phyloP scores from a whole-genome alignment of 1,140 invertebrate species.

The Drosophila hydei region DNA sequence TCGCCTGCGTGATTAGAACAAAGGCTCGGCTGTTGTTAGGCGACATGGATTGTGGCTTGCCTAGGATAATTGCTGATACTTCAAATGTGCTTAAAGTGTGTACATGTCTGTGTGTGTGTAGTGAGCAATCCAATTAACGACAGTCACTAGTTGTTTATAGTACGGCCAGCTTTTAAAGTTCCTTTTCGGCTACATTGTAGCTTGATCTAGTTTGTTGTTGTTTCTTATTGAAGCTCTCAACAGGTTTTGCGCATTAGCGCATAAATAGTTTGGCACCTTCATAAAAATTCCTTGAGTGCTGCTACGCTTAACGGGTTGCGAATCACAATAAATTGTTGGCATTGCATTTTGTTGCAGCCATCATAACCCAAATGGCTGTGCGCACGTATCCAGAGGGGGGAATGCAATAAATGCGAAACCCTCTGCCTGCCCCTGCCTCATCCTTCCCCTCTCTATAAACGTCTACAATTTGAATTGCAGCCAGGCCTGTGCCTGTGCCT shows the following conservation, averaged over 20 bases:
- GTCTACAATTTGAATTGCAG: slow-evolving; percentile 78
- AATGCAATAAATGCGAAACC: slow-evolving; percentile 42
- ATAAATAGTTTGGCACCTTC: background rate
- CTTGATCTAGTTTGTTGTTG: no score
- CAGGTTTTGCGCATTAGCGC: slow-evolving; percentile 1
- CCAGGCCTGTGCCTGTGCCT: slow-evolving; percentile 16
- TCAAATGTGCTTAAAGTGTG: slow-evolving; percentile 14
- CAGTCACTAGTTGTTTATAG: background rate
- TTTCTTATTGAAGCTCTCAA: background rate
- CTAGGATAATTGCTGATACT: slow-evolving; percentile 27
- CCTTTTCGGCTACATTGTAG: no score
- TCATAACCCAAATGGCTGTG: slow-evolving; percentile 69
- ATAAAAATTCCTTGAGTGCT: no score
- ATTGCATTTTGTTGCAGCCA: slow-evolving; percentile 65
- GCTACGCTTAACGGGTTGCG: slow-evolving; percentile 51
- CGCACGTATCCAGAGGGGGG: slow-evolving; percentile 36
- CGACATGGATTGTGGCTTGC: slow-evolving; percentile 15
- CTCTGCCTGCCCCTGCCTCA: background rate
- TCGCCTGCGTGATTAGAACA: slow-evolving; percentile 60
- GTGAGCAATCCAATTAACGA: background rate
- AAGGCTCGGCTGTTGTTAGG: slow-evolving; percentile 1
- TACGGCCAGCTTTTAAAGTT: no score
- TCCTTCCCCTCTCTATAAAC: slow-evolving; percentile 15
- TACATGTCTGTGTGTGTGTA: background rate
- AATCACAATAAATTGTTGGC: slow-evolving; percentile 66